Evolutionary conservation across 2,888 invertebrate species (phyloP).

Genomic region (Dysmachus trigonus): DNA sequence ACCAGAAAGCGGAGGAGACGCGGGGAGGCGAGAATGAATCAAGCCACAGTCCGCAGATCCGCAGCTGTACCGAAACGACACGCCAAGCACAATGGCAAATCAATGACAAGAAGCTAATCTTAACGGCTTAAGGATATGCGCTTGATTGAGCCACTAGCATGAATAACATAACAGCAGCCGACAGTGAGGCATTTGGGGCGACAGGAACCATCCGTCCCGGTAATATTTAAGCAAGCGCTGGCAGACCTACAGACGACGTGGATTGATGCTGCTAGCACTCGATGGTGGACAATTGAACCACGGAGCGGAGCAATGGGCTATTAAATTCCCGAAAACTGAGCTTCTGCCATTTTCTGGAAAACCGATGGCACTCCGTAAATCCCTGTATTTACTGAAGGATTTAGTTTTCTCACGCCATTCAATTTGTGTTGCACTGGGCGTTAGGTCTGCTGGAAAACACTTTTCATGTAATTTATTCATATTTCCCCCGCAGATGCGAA

Average conservation of each 20-base stretch:
- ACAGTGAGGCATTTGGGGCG: not conserved
- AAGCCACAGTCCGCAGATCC: not conserved
- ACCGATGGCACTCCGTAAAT: not conserved
- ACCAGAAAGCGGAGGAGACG: not conserved
- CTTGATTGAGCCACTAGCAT: slow-evolving; percentile 18
- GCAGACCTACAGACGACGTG: not conserved
- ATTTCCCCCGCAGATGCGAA: not conserved
- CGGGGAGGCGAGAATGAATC: slow-evolving; percentile 7
- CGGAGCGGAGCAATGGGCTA: slow-evolving; percentile 12
- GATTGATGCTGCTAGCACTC: not conserved
- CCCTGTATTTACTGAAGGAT: not conserved
- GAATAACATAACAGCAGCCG: slow-evolving; percentile 8
- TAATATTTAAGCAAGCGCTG: not conserved
- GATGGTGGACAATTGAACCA: slow-evolving; percentile 29
- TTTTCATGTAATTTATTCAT: not conserved
- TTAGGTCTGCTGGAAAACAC: not conserved
- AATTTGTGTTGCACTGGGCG: not conserved
- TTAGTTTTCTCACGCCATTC: not conserved
- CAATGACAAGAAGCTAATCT: slow-evolving; percentile 36
- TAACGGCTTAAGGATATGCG: slow-evolving; percentile 38
- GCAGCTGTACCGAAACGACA: not conserved
- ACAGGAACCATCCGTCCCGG: not conserved
- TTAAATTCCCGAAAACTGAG: slow-evolving; percentile 7
- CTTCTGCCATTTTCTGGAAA: not conserved
- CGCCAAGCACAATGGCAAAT: not conserved